phyloP scores from a whole-genome alignment of 2,888 invertebrate species.

The Lithosia quadra region DNA sequence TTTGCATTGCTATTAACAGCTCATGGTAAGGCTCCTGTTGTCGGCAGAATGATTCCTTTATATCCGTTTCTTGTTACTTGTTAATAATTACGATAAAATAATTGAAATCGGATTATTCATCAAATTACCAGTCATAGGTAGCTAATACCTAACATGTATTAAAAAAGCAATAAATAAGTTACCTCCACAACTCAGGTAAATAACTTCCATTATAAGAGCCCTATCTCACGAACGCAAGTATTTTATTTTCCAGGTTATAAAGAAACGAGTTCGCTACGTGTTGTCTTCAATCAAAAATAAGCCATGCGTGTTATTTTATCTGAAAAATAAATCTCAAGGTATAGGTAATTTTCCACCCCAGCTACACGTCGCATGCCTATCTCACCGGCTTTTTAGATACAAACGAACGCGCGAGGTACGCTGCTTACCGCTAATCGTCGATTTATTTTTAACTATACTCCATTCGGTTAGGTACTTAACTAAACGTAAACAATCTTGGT shows the following conservation, averaged over 20 bases:
- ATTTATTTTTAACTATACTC: background rate
- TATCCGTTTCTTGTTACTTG: no score
- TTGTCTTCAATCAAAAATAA: background rate
- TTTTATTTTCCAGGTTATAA: background rate
- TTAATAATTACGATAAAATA: no score
- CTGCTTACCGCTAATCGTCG: background rate
- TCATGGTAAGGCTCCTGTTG: no score
- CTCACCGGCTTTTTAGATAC: background rate
- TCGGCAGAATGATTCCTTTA: no score
- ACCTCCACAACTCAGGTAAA: background rate
- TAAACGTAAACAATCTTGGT: no score
- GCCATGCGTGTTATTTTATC: constrained; percentile 1
- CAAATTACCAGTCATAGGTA: no score
- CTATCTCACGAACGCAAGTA: background rate
- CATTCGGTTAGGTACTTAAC: no score
- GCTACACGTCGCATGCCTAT: background rate
- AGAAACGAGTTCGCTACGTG: background rate
- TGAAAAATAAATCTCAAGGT: background rate
- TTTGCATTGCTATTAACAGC: no score
- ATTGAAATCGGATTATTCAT: no score
- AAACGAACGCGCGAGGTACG: constrained; percentile 2
- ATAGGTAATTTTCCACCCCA: background rate
- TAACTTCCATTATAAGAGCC: background rate
- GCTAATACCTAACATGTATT: no score
- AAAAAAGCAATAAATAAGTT: background rate